Evolutionary conservation across 2,888 invertebrate species (phyloP), one percentile per base, ranked within the genome.

Genomic region (Amphimallon solstitiale): DNA sequence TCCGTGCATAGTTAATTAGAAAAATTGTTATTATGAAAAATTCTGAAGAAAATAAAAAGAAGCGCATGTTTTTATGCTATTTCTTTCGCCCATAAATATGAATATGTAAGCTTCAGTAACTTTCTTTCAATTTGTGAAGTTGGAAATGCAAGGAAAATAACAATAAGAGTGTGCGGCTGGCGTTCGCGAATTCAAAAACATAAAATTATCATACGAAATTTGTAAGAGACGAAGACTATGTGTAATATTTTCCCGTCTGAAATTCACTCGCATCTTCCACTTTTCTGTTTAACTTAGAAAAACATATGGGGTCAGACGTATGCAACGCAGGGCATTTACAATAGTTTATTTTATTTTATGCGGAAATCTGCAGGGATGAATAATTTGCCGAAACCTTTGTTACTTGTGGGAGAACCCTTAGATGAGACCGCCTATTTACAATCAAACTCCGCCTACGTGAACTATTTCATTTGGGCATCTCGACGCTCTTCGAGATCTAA

Each of bases 351-450:
- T 78, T 76, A 78, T 78, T 77, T 77, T 75, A 76, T 74, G 75
- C 74, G 79, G 77, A 80, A 80, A 81, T 81, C 80, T 80, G 78
- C 73, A 74, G 77, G 80, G 81, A 81, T 81, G 80, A 81, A 81
- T 81, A 81, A 80, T 79, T 80, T 79, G 78, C 76, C 75, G 79
- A 79, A 80, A 80, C 80, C 79, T 81, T 81, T 80, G 80, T 80
- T 76, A 75, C 76, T 74, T 72, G 79, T 77, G 79, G 80, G 81
- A 78, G 78, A 79, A 77, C 80, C 80, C 80, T 78, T 70, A 72
- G 73, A 70, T 68, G 76, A 78, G 71, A 77, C 78, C 82, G 81
- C 81, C 81, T 80, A 78, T 79, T 73, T 76, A 69, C 75, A 74
- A 73, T 74, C 70, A 70, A 74, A 78, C 81, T 76, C 81, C 82